Evolutionary conservation across 2,797 vertebrate species (phyloP).

Genomic region (Anabacerthia variegaticeps): DNA sequence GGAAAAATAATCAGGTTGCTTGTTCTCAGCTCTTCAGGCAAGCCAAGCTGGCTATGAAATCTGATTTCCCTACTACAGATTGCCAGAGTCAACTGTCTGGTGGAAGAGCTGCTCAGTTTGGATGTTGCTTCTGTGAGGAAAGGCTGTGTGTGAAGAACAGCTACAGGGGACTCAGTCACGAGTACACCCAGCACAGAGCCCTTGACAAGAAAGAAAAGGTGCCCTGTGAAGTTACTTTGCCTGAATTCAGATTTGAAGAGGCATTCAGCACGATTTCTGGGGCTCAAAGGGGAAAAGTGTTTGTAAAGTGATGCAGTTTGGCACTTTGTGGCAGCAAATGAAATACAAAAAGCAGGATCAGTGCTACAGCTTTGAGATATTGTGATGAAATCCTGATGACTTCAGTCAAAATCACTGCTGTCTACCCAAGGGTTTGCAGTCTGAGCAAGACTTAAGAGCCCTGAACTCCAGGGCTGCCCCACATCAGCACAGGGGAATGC

Average conservation of each 20-base stretch:
- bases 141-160: background rate
- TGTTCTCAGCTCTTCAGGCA: background rate
- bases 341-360: background rate
- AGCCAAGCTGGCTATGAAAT: background rate
- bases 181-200: background rate
- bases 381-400: background rate
- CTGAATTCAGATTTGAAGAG: background rate
- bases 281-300: background rate
- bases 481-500: fast-evolving
- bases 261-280: background rate
- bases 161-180: background rate
- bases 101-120: background rate
- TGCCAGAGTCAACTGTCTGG: background rate
- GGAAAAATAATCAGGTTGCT: background rate
- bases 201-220: fast-evolving
- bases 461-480: background rate
- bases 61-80: background rate
- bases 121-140: background rate
- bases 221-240: fast-evolving
- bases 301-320: background rate
- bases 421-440: background rate
- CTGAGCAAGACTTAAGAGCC: background rate
- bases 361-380: background rate
- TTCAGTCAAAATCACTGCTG: background rate
- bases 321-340: background rate